Evolutionary conservation across 2,888 invertebrate genomes (phyloP).

Genomic region (Ormyrus nitidulus): DNA sequence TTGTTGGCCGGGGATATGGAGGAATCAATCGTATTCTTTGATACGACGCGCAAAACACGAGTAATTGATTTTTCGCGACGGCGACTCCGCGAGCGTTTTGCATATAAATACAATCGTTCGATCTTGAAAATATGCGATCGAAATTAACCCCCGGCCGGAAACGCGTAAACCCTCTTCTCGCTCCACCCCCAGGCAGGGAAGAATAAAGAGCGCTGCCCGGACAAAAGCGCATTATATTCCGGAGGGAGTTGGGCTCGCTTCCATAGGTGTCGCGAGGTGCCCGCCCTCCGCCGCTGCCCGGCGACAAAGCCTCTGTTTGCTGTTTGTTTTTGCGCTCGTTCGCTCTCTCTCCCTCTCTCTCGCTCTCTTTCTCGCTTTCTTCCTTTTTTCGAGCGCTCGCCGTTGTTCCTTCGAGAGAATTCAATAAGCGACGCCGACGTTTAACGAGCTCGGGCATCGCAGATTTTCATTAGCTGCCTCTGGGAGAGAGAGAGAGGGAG

Average conservation of each 20-base stretch:
- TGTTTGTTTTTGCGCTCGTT: neutral
- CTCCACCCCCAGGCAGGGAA: no score
- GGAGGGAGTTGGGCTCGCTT: no score
- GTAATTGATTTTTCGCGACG: no score
- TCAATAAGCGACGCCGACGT: slow-evolving; percentile 2
- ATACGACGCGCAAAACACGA: no score
- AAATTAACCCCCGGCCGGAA: neutral
- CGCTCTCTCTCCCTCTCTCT: slow-evolving; percentile 16
- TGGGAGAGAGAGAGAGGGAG: neutral
- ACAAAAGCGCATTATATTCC: no score
- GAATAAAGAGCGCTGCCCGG: no score
- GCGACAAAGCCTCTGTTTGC: neutral
- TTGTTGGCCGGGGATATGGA: no score
- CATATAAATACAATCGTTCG: no score
- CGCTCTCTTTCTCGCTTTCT: slow-evolving; percentile 54
- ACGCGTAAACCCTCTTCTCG: no score
- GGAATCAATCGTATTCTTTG: no score
- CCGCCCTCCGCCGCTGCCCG: slow-evolving; percentile 1
- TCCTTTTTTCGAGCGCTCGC: slow-evolving; percentile 44
- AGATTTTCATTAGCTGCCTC: neutral
- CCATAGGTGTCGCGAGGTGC: neutral
- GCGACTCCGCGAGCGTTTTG: no score
- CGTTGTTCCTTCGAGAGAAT: slow-evolving; percentile 43
- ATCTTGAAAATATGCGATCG: no score
- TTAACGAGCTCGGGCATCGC: neutral